These are phyloP conservation scores for Schizopygopsis malacanthus DNA, from an alignment of 2,797 vertebrate species.

Conservation along the genomic window DNA sequence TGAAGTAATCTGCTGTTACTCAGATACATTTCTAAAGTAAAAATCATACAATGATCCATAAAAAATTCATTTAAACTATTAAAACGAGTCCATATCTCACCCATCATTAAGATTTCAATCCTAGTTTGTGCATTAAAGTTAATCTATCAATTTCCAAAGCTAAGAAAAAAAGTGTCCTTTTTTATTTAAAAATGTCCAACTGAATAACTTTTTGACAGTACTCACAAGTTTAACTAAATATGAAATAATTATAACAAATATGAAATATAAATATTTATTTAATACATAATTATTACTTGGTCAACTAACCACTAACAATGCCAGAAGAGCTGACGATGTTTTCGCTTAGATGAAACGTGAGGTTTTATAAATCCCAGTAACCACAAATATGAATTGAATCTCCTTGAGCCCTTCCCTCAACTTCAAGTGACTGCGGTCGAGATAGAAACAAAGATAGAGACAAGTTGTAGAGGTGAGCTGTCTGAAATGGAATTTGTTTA, in stretches of 20 bases:
- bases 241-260: not conserved
- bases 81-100: not conserved
- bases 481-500: conserved; percentile 84
- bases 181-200: not conserved
- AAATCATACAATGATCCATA: not conserved
- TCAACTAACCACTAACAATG: conserved; percentile 11
- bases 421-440: conserved; percentile 70
- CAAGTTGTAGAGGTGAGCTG: conserved; percentile 74
- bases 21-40: not conserved
- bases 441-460: conserved; percentile 77
- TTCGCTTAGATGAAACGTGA: conserved; percentile 62
- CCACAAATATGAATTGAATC: conserved; percentile 63
- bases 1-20: not conserved
- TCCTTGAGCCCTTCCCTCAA: conserved; percentile 64
- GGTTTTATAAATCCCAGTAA: conserved; percentile 66
- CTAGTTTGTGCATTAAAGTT: not conserved
- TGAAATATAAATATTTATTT: not conserved
- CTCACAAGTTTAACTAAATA: not conserved
- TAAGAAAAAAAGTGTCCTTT: not conserved
- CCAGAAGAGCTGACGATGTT: conserved; percentile 55
- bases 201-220: conserved; percentile 4
- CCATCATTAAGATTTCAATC: not conserved
- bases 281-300: conserved; percentile 14
- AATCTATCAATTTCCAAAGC: not conserved
- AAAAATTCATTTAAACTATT: not conserved